phyloP scores from a whole-genome alignment of 2,888 invertebrate species.

The Pecten maximus region DNA sequence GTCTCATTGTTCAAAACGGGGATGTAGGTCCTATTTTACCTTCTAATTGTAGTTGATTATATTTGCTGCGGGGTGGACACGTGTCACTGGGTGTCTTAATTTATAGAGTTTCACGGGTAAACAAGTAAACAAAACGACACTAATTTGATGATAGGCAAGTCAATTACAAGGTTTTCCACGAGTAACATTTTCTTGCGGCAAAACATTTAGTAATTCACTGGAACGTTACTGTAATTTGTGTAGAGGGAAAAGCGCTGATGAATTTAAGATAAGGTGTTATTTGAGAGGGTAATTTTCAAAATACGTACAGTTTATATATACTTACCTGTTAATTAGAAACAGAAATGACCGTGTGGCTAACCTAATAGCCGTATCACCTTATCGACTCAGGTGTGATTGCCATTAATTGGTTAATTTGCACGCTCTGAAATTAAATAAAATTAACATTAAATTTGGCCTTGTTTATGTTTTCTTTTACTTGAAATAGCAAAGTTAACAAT shows the following conservation, averaged over 20 bases:
- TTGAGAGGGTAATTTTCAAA: neutral
- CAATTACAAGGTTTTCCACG: neutral
- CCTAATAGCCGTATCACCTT: conserved; percentile 9
- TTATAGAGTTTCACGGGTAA: neutral
- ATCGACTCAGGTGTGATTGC: neutral
- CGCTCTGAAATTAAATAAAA: neutral
- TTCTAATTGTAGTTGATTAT: neutral
- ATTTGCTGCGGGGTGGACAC: neutral
- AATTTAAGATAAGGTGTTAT: neutral
- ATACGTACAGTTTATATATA: neutral
- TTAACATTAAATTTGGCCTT: neutral
- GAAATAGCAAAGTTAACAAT: neutral
- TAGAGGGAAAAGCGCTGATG: neutral
- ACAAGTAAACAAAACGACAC: neutral
- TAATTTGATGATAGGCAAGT: neutral
- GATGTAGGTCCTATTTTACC: neutral
- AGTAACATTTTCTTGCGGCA: neutral
- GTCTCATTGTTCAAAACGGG: neutral
- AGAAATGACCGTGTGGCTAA: neutral
- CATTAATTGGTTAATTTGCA: neutral
- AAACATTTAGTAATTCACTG: neutral
- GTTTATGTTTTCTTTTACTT: neutral
- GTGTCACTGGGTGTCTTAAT: neutral
- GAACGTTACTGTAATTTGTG: neutral
- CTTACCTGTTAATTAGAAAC: conserved; percentile 22